These are phyloP conservation scores for Cataglyphis rosenhaueri DNA, from an alignment of 2,888 invertebrate species.

Conservation along the genomic window DNA sequence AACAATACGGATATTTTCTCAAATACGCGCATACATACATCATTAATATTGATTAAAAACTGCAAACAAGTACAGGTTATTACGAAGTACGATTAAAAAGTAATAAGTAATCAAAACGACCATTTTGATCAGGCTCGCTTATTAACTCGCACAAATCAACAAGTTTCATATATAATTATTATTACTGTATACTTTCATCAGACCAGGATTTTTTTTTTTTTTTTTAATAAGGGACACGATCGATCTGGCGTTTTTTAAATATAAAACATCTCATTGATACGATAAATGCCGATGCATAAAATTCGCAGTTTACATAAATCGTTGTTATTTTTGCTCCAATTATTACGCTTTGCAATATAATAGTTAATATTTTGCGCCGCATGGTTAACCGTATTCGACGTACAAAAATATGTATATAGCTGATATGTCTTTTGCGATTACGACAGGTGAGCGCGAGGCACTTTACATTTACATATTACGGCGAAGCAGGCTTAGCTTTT, in stretches of 20 bases:
- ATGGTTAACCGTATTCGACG: constrained; percentile 38
- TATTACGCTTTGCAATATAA: constrained; percentile 27
- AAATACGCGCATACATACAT: not conserved
- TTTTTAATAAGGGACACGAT: not conserved
- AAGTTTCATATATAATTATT: constrained; percentile 7
- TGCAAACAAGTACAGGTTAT: not conserved
- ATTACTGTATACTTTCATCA: not conserved
- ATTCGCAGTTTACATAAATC: not conserved
- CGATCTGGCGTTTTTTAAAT: not conserved
- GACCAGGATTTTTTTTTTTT: not conserved
- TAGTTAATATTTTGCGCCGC: constrained; percentile 19
- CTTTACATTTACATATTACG: constrained; percentile 42
- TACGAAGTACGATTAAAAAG: not conserved
- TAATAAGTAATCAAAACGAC: not conserved
- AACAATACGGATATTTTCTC: not conserved
- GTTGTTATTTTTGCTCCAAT: constrained; percentile 12
- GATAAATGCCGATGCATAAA: not conserved
- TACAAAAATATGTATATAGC: constrained; percentile 47
- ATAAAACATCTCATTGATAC: not conserved
- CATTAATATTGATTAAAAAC: constrained; percentile 8
- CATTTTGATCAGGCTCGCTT: not conserved
- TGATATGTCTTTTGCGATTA: constrained; percentile 48
- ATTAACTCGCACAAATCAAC: constrained; percentile 8
- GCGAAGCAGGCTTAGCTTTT: constrained; percentile 49
- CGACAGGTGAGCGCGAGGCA: constrained; percentile 39